Evolutionary conservation across 1,140 invertebrate genomes (phyloP), one percentile per base, ranked within the genome.

Genomic region (Musca domestica): DNA sequence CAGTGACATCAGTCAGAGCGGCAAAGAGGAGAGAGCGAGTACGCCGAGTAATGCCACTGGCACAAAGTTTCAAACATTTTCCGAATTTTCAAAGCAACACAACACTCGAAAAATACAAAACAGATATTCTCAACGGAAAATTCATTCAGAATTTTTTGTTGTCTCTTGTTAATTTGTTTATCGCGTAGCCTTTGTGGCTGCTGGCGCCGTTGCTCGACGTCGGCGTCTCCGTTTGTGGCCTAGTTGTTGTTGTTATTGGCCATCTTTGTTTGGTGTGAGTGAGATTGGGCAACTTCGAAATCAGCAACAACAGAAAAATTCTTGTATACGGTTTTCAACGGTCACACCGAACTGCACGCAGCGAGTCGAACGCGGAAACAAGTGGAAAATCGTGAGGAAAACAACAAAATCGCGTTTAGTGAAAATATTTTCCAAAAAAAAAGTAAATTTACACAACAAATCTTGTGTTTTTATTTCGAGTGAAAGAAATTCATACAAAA

Each of bases 201-300:
- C 12, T n/a, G 23, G 15, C 12, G 17, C 20, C 4, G 20, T 12
- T 51, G 48, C 48, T 48, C 47, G n/a, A n/a, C n/a, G n/a, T n/a
- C n/a, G n/a, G 17, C 48, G 17, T 51, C 17, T 5, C 7, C n/a
- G 54, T 34, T 14, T 20, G 27, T 58, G 56, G 6, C 34, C 5
- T 10, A 41, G 17, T 41, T 41, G n/a, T 34, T 17, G 20, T 56
- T 61, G 34, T 30, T 30, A 30, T 41, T 41, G 34, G 7, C 20
- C 20, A 14, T 54, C 2, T 54, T 19, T 54, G 19, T 14, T 61
- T 61, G 56, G 17, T 34, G n/a, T 61, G 23, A 41, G 56, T 61
- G 27, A 12, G 64, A 65, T 65, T 65, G 41, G 47, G 64, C 64
- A 65, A 65, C 64, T 65, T 65, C 64, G 48, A 65, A 65, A 65